Evolutionary conservation across 2,113 vertebrate genomes (phyloP), one percentile per base, ranked within the genome.

Genomic region (Esox niger): DNA sequence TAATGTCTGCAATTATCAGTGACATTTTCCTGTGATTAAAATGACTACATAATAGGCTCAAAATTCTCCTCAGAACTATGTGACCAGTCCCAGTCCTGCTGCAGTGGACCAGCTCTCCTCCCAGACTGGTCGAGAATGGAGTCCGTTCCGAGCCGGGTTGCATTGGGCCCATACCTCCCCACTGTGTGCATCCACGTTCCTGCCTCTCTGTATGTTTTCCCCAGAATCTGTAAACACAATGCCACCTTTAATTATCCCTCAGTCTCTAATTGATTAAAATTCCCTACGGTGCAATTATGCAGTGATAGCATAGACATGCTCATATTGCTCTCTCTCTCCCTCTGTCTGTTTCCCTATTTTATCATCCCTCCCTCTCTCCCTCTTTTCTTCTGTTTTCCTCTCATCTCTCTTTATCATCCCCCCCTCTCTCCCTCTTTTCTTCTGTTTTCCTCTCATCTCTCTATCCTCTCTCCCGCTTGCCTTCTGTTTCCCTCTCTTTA

Each of bases 211-310:
- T 33, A 25, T 21, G n/a, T 2, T 20, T 52, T 13, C 55, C 29
- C 77, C 68, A 70, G 70, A 81, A 63, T 85, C 81, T 82, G 85
- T 84, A 86, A 87, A 86, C 86, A 88, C 81, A 86, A 81, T 58
- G 70, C 81, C 5, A 74, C 68, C 75, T 82, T 87, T 83, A 88
- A 88, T 88, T 86, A 84, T 79, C 79, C 79, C 69, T 23, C 65
- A 25, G 54, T 70, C 73, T 82, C 76, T 85, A 88, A 86, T 88
- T 85, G 86, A 87, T 87, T 85, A 73, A 82, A 87, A 88, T 73
- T 79, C 84, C 82, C 84, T 0, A 73, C 62, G 68, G 82, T 8
- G 68, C 83, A 87, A 87, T 88, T 83, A 88, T 81, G 75, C 32
- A 79, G 75, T 29, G 38, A 79, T 83, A 79, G 82, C 82, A 86